A percentile compares a stretch with the other conserved stretches of the same genome.
Conservation (phyloP, 2,113 vertebrate species). For the Diadophis punctatus region DNA sequence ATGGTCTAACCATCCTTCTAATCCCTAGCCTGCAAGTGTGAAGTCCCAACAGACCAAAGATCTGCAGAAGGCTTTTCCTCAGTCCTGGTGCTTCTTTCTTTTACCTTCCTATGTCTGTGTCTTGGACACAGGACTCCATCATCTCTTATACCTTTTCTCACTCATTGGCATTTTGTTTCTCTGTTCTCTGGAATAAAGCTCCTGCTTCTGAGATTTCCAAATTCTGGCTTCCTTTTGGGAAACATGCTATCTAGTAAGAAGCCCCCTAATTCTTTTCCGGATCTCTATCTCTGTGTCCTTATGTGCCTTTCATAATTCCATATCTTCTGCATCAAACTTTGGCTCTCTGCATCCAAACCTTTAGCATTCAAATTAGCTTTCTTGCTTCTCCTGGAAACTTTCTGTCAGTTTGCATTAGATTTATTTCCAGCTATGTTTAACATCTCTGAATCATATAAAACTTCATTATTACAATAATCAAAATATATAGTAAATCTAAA, state of each 20-base stretch:
- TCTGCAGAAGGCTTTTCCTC: background rate
- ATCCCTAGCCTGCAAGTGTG: background rate
- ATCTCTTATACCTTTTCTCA: background rate
- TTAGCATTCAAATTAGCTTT: background rate
- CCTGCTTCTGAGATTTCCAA: background rate
- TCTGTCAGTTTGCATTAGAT: background rate
- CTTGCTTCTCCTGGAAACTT: background rate
- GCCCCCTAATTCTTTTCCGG: background rate
- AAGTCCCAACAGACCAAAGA: background rate
- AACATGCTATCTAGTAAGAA: background rate
- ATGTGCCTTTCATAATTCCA: background rate
- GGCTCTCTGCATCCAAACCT: background rate
- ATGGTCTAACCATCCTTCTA: background rate
- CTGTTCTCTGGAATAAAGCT: background rate
- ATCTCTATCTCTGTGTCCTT: background rate
- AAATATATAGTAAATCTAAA: too few relatives aligned
- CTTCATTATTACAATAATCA: background rate
- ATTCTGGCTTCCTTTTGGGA: background rate
- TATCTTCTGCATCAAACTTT: background rate
- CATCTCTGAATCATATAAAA: background rate
- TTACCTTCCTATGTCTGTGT: background rate
- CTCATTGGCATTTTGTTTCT: background rate
- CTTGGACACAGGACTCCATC: background rate
- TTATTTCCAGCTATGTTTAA: background rate
- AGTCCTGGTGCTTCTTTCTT: background rate